Percentiles rank a stretch among this genome's conserved stretches.
Conservation (phyloP, 2,797 vertebrate genomes). For the Sandelia bainsii region DNA sequence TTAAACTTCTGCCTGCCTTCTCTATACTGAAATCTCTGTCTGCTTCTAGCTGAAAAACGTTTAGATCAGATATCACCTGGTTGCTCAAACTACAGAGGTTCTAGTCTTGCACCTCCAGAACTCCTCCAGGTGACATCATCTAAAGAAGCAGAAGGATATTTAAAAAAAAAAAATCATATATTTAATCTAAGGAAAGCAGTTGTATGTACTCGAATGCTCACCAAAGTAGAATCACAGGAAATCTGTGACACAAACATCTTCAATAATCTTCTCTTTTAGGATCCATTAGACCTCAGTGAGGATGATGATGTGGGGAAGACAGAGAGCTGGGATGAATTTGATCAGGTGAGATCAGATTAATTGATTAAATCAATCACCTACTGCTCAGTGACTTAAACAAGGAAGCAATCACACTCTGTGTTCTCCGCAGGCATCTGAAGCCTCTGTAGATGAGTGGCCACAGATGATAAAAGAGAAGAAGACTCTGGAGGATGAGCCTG, state of each 20-base stretch:
- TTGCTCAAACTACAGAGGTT: too few relatives aligned
- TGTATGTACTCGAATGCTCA: too few relatives aligned
- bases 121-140: too few relatives aligned
- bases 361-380: neutral
- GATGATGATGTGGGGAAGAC: slow-evolving; percentile 15
- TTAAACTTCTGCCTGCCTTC: too few relatives aligned
- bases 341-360: slow-evolving; percentile 67
- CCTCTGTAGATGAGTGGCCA: slow-evolving; percentile 60
- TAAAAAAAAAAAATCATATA: too few relatives aligned
- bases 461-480: slow-evolving; percentile 23
- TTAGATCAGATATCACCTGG: too few relatives aligned
- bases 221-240: too few relatives aligned
- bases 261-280: slow-evolving; percentile 36
- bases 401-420: neutral
- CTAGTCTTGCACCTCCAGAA: too few relatives aligned
- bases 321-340: slow-evolving; percentile 33
- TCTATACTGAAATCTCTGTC: too few relatives aligned
- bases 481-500: slow-evolving; percentile 34
- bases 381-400: neutral
- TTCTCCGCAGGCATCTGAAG: slow-evolving; percentile 55
- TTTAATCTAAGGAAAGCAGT: too few relatives aligned
- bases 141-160: too few relatives aligned
- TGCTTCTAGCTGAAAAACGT: too few relatives aligned
- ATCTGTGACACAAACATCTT: neutral
- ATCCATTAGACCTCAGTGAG: slow-evolving; percentile 39